These are phyloP conservation scores for Diaperis boleti DNA, from an alignment of 2,888 invertebrate genomes.

Conservation along the genomic window DNA sequence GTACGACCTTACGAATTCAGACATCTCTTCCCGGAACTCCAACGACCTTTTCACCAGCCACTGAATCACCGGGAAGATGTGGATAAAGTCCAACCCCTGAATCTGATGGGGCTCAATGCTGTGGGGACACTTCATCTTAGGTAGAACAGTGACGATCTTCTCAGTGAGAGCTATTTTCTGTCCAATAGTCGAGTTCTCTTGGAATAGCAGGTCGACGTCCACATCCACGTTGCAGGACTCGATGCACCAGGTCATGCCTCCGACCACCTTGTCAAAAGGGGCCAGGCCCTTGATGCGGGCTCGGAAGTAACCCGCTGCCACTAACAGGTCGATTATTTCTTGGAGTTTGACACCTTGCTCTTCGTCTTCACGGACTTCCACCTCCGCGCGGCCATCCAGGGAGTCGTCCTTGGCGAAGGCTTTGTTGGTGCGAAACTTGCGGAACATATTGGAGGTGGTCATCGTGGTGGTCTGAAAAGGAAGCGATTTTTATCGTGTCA, in stretches of 20 bases:
- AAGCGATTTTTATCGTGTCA: no score
- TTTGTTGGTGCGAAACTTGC: slow-evolving; percentile 64
- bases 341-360: slow-evolving; percentile 91
- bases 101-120: slow-evolving; percentile 98
- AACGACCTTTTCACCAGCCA: slow-evolving; percentile 98
- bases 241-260: slow-evolving; percentile 98
- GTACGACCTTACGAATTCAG: slow-evolving; percentile 84
- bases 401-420: slow-evolving; percentile 63
- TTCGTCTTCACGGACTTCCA: slow-evolving; percentile 87
- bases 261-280: slow-evolving; percentile 98
- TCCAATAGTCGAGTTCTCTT: slow-evolving; percentile 91
- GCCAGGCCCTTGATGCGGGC: slow-evolving; percentile 95
- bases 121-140: slow-evolving; percentile 93
- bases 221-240: slow-evolving; percentile 95
- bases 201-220: slow-evolving; percentile 94
- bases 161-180: slow-evolving; percentile 98
- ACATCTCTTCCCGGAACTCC: slow-evolving; percentile 88
- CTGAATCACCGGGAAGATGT: slow-evolving; percentile 94
- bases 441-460: slow-evolving; percentile 47
- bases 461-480: neutral
- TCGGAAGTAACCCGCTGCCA: slow-evolving; percentile 96
- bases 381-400: slow-evolving; percentile 71
- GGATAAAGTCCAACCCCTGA: slow-evolving; percentile 95
- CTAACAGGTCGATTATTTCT: slow-evolving; percentile 91
- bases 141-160: slow-evolving; percentile 92